These are phyloP conservation scores for Drosophila robusta DNA, from an alignment of 2,888 invertebrate species.

Conservation along the genomic window DNA sequence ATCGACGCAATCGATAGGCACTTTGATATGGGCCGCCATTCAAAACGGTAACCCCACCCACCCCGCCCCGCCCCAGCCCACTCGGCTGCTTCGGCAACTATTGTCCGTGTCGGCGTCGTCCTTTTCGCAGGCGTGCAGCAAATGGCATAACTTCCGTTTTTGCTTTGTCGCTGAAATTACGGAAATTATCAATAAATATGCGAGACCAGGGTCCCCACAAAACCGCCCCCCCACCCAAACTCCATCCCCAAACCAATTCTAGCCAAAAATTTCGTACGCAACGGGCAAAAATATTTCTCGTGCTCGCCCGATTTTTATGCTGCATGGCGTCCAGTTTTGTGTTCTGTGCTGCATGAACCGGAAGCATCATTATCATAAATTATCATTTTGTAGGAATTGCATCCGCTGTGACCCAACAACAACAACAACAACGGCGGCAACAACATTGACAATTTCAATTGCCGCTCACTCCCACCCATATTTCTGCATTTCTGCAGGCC, in stretches of 20 bases:
- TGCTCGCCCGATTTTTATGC: conserved; percentile 65
- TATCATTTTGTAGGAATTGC: conserved; percentile 84
- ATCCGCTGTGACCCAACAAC: conserved; percentile 68
- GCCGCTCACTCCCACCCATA: conserved; percentile 43
- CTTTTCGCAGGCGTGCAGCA: conserved; percentile 73
- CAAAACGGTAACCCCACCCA: conserved; percentile 12
- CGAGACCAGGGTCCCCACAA: conserved; percentile 56
- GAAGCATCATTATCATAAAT: conserved; percentile 84
- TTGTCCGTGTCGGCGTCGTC: conserved; percentile 58
- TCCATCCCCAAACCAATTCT: neutral
- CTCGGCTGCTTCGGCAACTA: conserved; percentile 48
- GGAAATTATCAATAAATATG: conserved; percentile 84
- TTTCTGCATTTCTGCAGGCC: conserved; percentile 28
- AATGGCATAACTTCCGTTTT: conserved; percentile 79
- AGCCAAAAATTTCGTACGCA: conserved; percentile 58
- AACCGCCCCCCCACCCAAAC: neutral
- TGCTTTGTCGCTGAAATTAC: conserved; percentile 72
- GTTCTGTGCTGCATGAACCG: conserved; percentile 65
- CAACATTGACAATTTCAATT: conserved; percentile 73
- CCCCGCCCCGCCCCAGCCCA: no score
- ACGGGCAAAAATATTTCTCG: conserved; percentile 62
- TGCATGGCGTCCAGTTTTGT: conserved; percentile 70
- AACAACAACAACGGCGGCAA: conserved; percentile 52
- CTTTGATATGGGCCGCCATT: conserved; percentile 59
- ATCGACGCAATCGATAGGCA: conserved; percentile 67